Evolutionary conservation across 2,113 vertebrate species (phyloP), one percentile per base, ranked within the genome.

Genomic region (Sylvia atricapilla): DNA sequence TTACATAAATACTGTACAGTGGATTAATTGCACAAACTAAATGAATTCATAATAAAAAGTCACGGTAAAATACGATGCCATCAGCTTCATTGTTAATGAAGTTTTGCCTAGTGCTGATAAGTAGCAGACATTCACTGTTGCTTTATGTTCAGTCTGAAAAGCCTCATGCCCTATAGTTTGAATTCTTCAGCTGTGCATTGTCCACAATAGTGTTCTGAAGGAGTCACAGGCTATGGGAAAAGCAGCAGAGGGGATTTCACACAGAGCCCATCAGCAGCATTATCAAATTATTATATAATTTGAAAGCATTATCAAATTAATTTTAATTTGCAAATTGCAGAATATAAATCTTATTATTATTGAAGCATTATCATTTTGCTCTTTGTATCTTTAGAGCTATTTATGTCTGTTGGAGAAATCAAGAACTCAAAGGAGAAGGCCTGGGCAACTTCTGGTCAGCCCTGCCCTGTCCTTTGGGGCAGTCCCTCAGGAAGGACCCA

Each of bases 1-100:
- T 95, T 95, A 95, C 95, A 94, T 96, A 94, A 96, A 96, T 80
- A 94, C 93, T 96, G 76, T 95, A 96, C 94, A 97, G 69, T 94
- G 95, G 97, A 78, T 92, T 93, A 95, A 94, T 95, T 95, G 94
- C 95, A 90, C 94, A 95, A 95, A 93, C 92, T 96, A 96, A 94
- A 95, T 94, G 89, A 96, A 92, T 90, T 95, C 68, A 87, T 89
- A 92, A 95, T 95, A 95, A 76, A 96, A 97, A 95, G 81, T 90
- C 90, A 91, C 70, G 75, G 89, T 96, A 93, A 94, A 95, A 96
- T 90, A 84, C 4, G 69, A 74, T 89, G 39, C 84, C 55, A 84
- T 94, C 85, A 81, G 90, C 89, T 86, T 89, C 84, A 93, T 84
- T 96, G 90, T 88, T 96, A 93, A 90, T 93, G 93, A 94, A 89